phyloP scores from a whole-genome alignment of 2,113 vertebrate genomes.

The Plecturocebus donacophilus region DNA sequence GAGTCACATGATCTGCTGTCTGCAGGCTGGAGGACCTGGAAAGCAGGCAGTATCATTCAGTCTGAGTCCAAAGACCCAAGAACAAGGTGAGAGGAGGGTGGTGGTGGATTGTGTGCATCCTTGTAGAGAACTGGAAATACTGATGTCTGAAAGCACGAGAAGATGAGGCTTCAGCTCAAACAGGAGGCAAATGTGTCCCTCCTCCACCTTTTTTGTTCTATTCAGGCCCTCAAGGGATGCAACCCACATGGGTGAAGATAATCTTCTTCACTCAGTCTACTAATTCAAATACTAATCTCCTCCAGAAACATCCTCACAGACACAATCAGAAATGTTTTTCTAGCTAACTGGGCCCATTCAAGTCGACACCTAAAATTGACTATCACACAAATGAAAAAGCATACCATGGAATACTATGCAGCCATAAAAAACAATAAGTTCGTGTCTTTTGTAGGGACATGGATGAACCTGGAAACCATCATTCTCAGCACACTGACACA shows the following conservation, averaged over 20 bases:
- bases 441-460: too few species aligned
- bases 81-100: too few species aligned
- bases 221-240: background rate
- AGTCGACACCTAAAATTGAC: background rate
- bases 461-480: too few species aligned
- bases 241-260: background rate
- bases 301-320: background rate
- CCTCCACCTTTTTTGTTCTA: background rate
- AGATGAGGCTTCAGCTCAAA: background rate
- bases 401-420: too few species aligned
- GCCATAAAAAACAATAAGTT: too few species aligned
- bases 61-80: background rate
- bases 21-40: background rate
- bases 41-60: too few species aligned
- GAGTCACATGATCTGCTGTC: background rate
- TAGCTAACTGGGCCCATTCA: background rate
- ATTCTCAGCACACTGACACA: too few species aligned
- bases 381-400: background rate
- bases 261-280: background rate
- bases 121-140: background rate
- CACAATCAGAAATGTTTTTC: background rate
- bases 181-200: background rate
- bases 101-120: background rate
- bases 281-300: background rate
- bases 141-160: background rate